Conservation (phyloP, 1,140 invertebrate genomes). For the Lucilia sericata region DNA sequence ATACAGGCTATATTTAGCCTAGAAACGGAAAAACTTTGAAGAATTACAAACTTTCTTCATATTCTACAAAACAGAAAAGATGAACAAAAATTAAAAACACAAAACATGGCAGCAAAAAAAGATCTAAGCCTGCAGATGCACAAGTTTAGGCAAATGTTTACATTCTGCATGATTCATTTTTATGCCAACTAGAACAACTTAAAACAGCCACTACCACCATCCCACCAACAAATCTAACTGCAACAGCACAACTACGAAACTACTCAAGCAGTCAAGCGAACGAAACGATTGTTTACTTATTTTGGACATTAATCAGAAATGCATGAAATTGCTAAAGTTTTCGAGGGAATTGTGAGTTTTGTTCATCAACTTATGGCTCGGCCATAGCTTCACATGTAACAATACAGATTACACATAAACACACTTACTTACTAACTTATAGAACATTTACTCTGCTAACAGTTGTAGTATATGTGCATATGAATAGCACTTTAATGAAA, state of each 20-base stretch:
- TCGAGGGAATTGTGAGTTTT: conserved; percentile 15
- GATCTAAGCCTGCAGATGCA: not conserved
- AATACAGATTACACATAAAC: not conserved
- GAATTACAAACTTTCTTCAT: conserved; percentile 24
- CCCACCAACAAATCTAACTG: too few species aligned
- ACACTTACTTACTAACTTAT: not conserved
- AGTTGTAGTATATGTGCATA: not conserved
- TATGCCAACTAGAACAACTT: conserved; percentile 2
- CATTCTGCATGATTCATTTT: conserved; percentile 20
- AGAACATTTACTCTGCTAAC: not conserved
- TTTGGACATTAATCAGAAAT: conserved; percentile 29
- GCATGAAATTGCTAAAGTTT: conserved; percentile 29
- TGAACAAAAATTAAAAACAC: not conserved
- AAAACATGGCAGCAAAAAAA: not conserved
- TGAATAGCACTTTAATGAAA: not conserved
- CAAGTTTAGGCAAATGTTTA: conserved; percentile 25
- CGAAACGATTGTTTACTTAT: conserved; percentile 18
- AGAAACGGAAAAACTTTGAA: not conserved
- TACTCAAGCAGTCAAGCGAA: not conserved
- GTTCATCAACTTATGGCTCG: conserved; percentile 10
- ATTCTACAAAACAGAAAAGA: not conserved
- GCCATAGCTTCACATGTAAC: not conserved
- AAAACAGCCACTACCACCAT: not conserved
- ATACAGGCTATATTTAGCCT: not conserved
- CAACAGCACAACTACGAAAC: not conserved